A percentile compares a stretch with the other conserved stretches of the same genome.
Conservation (phyloP, 1,140 invertebrate genomes). For the Micrasema longulum region DNA sequence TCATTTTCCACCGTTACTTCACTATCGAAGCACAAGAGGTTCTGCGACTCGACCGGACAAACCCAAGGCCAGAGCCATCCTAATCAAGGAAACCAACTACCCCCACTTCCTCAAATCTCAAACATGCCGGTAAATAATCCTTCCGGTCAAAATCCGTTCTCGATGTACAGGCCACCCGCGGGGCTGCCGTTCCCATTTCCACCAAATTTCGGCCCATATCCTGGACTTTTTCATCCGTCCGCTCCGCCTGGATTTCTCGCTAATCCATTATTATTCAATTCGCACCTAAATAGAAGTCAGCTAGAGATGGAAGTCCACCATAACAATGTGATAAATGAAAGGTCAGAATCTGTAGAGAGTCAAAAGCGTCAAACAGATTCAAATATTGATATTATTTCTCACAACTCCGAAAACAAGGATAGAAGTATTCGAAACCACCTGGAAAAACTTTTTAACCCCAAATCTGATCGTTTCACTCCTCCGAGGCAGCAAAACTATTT, state of each 20-base stretch:
- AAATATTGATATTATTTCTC: slow-evolving; percentile 20
- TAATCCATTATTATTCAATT: slow-evolving; percentile 70
- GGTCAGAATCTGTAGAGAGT: slow-evolving; percentile 41
- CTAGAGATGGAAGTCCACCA: slow-evolving; percentile 43
- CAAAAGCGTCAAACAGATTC: slow-evolving; percentile 41
- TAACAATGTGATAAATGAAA: slow-evolving; percentile 41
- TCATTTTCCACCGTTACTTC: slow-evolving; percentile 90
- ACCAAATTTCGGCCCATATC: slow-evolving; percentile 71
- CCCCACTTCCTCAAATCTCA: slow-evolving; percentile 64
- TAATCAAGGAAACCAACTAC: slow-evolving; percentile 63
- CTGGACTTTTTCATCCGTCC: slow-evolving; percentile 70
- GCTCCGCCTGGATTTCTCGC: slow-evolving; percentile 66
- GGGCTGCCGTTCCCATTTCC: slow-evolving; percentile 71
- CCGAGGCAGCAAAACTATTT: slow-evolving; percentile 62
- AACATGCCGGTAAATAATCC: slow-evolving; percentile 67
- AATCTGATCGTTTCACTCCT: slow-evolving; percentile 59
- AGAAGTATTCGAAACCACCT: slow-evolving; percentile 47
- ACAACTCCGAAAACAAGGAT: slow-evolving; percentile 40
- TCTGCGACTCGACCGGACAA: slow-evolving; percentile 78
- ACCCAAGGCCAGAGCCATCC: slow-evolving; percentile 60
- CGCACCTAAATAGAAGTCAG: slow-evolving; percentile 59
- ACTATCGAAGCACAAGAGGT: slow-evolving; percentile 85
- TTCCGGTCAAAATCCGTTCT: slow-evolving; percentile 73
- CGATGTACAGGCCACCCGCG: slow-evolving; percentile 70
- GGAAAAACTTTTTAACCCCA: slow-evolving; percentile 41